Conservation (phyloP, 1,140 invertebrate species). For the Cataglyphis hispanica region DNA sequence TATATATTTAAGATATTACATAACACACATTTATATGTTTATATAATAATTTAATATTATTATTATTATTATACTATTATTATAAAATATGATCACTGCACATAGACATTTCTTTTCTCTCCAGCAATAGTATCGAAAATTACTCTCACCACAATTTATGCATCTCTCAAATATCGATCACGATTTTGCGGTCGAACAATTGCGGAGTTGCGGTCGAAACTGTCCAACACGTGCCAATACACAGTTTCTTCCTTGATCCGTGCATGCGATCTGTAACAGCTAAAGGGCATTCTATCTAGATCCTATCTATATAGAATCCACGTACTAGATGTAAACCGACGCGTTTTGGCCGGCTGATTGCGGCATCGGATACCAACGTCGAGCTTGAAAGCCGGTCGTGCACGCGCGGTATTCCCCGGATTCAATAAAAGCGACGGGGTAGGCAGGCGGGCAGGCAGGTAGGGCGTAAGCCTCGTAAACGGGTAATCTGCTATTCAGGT, state of each 20-base stretch:
- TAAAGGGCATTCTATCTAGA: slow-evolving; percentile 35
- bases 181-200: neutral
- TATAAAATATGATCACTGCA: neutral
- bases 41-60: neutral
- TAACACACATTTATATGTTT: neutral
- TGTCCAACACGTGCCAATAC: neutral
- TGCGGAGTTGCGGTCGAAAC: neutral
- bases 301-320: too few species aligned
- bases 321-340: slow-evolving; percentile 5
- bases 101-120: neutral
- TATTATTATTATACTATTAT: neutral
- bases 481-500: slow-evolving; percentile 82
- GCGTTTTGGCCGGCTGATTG: neutral
- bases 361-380: slow-evolving; percentile 32
- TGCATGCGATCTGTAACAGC: slow-evolving; percentile 7
- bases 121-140: neutral
- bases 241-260: neutral
- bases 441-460: slow-evolving; percentile 24
- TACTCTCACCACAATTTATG: neutral
- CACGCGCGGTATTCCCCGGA: slow-evolving; percentile 61
- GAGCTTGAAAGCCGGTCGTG: slow-evolving; percentile 53
- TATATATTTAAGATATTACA: too few species aligned
- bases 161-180: neutral
- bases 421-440: slow-evolving; percentile 73
- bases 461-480: slow-evolving; percentile 75